Base-by-base conservation (phyloP, 2,888 invertebrate genomes). In the Scaptomyza caliginosa region DNA sequence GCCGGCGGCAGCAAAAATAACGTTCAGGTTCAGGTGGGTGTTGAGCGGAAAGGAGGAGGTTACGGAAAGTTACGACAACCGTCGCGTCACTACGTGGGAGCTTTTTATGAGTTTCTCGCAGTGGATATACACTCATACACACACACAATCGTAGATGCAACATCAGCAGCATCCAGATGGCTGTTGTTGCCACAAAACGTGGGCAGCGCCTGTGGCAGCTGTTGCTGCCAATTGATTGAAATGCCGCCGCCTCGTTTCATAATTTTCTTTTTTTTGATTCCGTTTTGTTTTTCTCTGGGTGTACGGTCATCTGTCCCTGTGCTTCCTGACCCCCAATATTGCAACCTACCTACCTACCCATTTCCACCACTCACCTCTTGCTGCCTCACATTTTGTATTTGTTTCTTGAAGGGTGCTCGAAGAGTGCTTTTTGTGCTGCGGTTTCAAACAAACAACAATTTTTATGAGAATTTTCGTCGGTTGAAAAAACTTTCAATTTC, bases 171-270 rank as follows among this genome's bases (percentile, higher is more conserved):
- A 67, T 74, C 72, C 58, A 67, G 46, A 56, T 69, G 57, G 74
- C 40, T 58, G 55, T 48, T 67, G 59, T 67, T 66, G 77, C 79
- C 79, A 66, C 85, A 68, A 78, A 78, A 60, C 79, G 86, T 85
- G 79, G 85, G 78, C 63, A 62, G 49, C 65, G 74, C 77, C 81
- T 69, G 64, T 67, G 64, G 82, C 82, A 83, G 78, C 82, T 84
- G 86, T 78, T 86, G 85, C 87, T 85, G 85, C 82, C 83, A 83
- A 84, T 86, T 86, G 83, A 86, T 83, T 83, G 86, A 86, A 86
- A 84, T 80, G 85, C 82, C 86, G 78, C 81, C 86, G 78, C 76
- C 70, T 68, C 69, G 72, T 81, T 70, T 46, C 67, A 57, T 65
- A 55, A 17, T 10, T 36, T 19, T 34, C 4, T 34, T 4, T 0